A percentile compares a stretch with the other conserved stretches of the same genome.
phyloP scores from a whole-genome alignment of 2,888 invertebrate species.

The Ophion ventricosus region DNA sequence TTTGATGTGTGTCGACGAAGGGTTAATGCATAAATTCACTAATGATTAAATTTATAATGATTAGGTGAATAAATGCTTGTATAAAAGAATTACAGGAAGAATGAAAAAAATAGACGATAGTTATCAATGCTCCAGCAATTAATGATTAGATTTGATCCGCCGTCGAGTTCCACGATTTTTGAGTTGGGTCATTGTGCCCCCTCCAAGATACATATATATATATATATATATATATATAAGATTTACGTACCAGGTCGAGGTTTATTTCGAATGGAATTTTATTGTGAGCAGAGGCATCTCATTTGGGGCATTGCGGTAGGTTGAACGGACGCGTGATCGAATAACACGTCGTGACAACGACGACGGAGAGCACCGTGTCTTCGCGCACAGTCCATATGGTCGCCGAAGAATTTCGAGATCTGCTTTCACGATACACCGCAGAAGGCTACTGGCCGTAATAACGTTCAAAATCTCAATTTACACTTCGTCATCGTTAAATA shows the following conservation, averaged over 20 bases:
- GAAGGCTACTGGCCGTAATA: slow-evolving; percentile 33
- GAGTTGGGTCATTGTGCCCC: not conserved
- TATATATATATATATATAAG: not conserved
- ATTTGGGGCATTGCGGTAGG: slow-evolving; percentile 52
- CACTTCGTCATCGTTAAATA: slow-evolving; percentile 30
- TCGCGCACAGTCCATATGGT: slow-evolving; percentile 23
- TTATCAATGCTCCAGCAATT: no score
- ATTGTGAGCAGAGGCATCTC: slow-evolving; percentile 48
- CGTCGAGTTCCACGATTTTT: not conserved
- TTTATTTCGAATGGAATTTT: slow-evolving; percentile 49
- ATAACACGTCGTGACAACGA: slow-evolving; percentile 24
- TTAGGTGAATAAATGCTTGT: no score
- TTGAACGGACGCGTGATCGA: slow-evolving; percentile 44
- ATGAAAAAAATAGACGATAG: no score
- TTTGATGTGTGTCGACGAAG: no score
- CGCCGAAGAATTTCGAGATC: slow-evolving; percentile 54
- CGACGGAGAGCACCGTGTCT: slow-evolving; percentile 23
- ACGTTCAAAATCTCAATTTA: slow-evolving; percentile 42
- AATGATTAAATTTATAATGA: no score
- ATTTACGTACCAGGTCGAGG: slow-evolving; percentile 25
- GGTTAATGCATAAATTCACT: no score
- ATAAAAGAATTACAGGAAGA: no score
- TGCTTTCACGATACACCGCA: slow-evolving; percentile 37
- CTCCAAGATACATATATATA: not conserved
- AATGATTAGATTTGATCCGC: not conserved